Evolutionary conservation across 2,888 invertebrate genomes (phyloP).

Genomic region (Lycaena phlaeas): DNA sequence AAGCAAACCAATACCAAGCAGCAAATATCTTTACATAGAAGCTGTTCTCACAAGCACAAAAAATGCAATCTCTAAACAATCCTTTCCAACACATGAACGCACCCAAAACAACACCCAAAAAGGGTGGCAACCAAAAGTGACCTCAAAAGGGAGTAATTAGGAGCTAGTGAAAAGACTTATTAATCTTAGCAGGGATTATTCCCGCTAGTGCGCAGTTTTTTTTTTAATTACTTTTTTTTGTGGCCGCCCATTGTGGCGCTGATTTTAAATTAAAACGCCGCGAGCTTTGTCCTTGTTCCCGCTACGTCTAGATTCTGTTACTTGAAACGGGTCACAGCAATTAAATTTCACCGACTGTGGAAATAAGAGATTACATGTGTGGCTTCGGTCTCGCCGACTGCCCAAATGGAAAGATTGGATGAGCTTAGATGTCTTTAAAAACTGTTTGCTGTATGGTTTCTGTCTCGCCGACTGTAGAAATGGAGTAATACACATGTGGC

Average conservation of each 20-base stretch:
- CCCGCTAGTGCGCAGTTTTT: conserved; percentile 19
- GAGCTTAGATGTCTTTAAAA: too few relatives aligned
- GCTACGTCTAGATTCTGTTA: conserved; percentile 17
- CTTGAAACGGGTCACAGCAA: neutral
- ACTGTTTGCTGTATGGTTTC: too few relatives aligned
- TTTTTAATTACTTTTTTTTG: conserved; percentile 37
- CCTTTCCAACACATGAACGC: too few relatives aligned
- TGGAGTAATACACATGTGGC: too few relatives aligned
- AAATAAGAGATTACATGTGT: neutral
- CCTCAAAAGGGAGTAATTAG: neutral
- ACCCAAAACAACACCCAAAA: too few relatives aligned
- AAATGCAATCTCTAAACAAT: too few relatives aligned
- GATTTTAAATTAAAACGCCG: conserved; percentile 63
- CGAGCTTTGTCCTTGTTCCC: conserved; percentile 43
- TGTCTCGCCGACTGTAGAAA: too few relatives aligned
- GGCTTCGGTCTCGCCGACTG: too few relatives aligned
- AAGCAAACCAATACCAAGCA: too few relatives aligned
- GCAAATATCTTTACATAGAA: too few relatives aligned
- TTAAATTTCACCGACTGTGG: conserved; percentile 8
- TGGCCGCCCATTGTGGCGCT: conserved; percentile 35
- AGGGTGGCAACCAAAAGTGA: neutral
- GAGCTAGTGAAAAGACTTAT: conserved; percentile 16
- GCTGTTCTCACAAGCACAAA: too few relatives aligned
- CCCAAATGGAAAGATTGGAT: too few relatives aligned
- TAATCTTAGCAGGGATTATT: conserved; percentile 21